Evolutionary conservation across 1,140 invertebrate species (phyloP).

Genomic region (Listronotus oregonensis): DNA sequence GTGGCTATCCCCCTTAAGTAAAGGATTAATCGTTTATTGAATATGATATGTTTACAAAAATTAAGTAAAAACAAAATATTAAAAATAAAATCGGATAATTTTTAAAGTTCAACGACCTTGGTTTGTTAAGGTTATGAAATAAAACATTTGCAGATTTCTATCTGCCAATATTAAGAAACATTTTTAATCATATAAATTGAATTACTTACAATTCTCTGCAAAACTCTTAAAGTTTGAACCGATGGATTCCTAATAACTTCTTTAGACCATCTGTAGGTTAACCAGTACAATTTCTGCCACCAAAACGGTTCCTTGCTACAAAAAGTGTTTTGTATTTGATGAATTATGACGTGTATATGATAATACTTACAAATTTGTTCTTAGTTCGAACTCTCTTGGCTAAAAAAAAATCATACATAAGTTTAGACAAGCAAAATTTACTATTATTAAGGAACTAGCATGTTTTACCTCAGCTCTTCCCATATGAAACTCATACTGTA

Average conservation of each 20-base stretch:
- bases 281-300: slow-evolving; percentile 69
- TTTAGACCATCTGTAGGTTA: slow-evolving; percentile 70
- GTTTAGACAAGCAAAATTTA: background rate
- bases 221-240: slow-evolving; percentile 69
- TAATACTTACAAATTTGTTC: slow-evolving; percentile 30
- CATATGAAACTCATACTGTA: slow-evolving; percentile 70
- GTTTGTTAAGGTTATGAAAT: too few relatives aligned
- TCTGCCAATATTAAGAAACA: too few relatives aligned
- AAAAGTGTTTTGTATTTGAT: slow-evolving; percentile 20
- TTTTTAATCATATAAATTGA: too few relatives aligned
- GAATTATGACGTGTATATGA: background rate
- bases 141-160: too few relatives aligned
- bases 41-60: too few relatives aligned
- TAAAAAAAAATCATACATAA: slow-evolving; percentile 22
- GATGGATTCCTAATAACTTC: slow-evolving; percentile 74
- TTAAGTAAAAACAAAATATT: too few relatives aligned
- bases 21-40: too few relatives aligned
- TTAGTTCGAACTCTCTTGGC: slow-evolving; percentile 43
- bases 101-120: too few relatives aligned
- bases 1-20: too few relatives aligned
- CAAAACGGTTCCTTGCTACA: slow-evolving; percentile 63
- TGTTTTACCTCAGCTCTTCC: slow-evolving; percentile 52
- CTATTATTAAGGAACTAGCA: background rate
- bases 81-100: too few relatives aligned
- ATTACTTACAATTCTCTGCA: slow-evolving; percentile 76